Base-by-base conservation (phyloP, 2,113 vertebrate species). In the Leucosticte australis region DNA sequence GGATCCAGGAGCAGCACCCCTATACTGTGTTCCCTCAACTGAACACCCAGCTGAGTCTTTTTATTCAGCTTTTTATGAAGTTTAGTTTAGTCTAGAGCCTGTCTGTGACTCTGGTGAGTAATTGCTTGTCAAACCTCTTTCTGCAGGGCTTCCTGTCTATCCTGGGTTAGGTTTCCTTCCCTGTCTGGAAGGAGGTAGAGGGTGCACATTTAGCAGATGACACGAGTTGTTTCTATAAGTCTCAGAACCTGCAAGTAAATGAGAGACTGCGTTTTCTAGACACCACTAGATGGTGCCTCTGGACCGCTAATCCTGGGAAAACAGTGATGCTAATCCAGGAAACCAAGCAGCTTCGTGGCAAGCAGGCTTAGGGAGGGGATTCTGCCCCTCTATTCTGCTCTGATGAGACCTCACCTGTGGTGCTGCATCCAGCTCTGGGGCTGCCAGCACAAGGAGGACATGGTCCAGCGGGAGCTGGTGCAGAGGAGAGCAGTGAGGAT, bases 251-350 rank as follows among this genome's bases (percentile, higher is more conserved):
- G 15, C 0, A 22, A 2, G 4, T n/a, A 4, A 74, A 10, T 2
- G n/a, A 33, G 31, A 37, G n/a, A 28, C 5, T 3, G 22, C 0
- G 0, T 37, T 82, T 88, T 15, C 30, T 1, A 52, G 19, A 4
- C 11, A 46, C 94, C 94, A 33, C 92, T 93, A 96, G 95, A 46
- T 95, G 95, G 95, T 82, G 95, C 52, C 19, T 75, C 30, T 3
- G 26, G 82, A 52, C 75, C n/a, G 1, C 64, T 44, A 0, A n/a
- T 47, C 15, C 46, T 42, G 60, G 35, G 37, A 46, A 57, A 88
- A 13, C 3, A 41, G 31, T 1, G 17, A 0, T 10, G 33, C 41
- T 35, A 28, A 6, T 11, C 10, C n/a, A 5, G 33, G 44, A 18
- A 35, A 68, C 28, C 20, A 9, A 27, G 3, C 2, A 5, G 17